phyloP scores from a whole-genome alignment of 2,888 invertebrate genomes.

The Synanthedon andrenaeformis region DNA sequence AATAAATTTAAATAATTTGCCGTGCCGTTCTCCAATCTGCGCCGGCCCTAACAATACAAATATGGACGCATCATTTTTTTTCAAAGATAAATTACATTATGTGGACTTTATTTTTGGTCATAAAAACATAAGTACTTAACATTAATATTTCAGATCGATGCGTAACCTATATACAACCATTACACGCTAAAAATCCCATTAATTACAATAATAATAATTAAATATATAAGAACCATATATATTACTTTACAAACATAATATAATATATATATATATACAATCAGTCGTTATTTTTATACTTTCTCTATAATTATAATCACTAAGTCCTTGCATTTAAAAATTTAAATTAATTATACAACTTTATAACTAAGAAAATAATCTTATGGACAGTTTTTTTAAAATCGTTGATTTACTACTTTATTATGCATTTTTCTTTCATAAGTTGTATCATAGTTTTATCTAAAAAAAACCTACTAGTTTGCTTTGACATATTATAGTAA shows the following conservation, averaged over 20 bases:
- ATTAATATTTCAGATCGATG: conserved; percentile 35
- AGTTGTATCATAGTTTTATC: too few species aligned
- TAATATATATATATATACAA: conserved; percentile 20
- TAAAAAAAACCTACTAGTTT: too few species aligned
- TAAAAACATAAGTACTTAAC: neutral
- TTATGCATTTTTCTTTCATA: too few species aligned
- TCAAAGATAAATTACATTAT: conserved; percentile 20
- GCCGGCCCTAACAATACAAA: neutral
- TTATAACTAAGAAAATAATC: too few species aligned
- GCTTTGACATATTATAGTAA: too few species aligned
- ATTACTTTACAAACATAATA: conserved; percentile 3
- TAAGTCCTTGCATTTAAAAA: too few species aligned
- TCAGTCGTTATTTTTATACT: conserved; percentile 36
- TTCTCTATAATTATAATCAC: conserved; percentile 5
- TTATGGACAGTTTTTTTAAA: too few species aligned
- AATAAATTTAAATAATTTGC: neutral
- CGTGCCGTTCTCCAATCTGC: too few species aligned
- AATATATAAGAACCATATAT: neutral
- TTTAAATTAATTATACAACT: too few species aligned
- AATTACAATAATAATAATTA: conserved; percentile 1
- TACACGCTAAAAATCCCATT: conserved; percentile 22
- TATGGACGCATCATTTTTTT: conserved; percentile 12
- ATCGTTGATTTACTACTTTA: too few species aligned
- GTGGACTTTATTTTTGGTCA: conserved; percentile 21
- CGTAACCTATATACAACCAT: conserved; percentile 40